Evolutionary conservation across 2,113 vertebrate genomes (phyloP), one percentile per base, ranked within the genome.

Genomic region (Gymnocephalus cernua): DNA sequence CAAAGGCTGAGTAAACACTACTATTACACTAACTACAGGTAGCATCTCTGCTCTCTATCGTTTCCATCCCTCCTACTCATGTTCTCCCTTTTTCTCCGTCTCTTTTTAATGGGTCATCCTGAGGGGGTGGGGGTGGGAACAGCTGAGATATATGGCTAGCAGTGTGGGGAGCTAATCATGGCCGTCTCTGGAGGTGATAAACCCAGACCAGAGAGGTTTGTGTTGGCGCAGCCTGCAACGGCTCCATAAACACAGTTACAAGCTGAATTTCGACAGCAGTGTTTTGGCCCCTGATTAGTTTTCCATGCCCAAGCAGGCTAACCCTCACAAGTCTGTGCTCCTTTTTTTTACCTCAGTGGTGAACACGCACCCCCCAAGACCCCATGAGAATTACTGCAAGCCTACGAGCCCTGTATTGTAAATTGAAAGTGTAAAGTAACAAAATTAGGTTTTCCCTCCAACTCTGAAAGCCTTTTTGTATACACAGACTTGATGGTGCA

Each of bases 21-120:
- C 87, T 77, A 89, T 93, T 89, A 91, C 66, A 53, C 72, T 89
- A 93, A 90, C 89, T 86, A 74, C 89, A 89, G 89, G 92, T 89
- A 87, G 84, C 88, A 83, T 86, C 86, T 82, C 88, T 72, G 83
- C 82, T 66, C 80, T 79, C 79, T 63, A 62, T 61, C 69, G 75
- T 88, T 80, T 85, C 88, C 72, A 82, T 82, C 61, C 74, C 84
- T 80, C 76, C 85, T 70, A 77, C 89, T 89, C 86, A 67, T 67
- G 83, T 83, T 68, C 77, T 75, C 81, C 61, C 86, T 80, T 77
- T 81, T 67, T 80, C 80, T 77, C 80, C 45, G 32, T 82, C 88
- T 90, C 82, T 69, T 73, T 93, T 89, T 91, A 91, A 91, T 87
- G 85, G 90, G 90, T 90, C 86, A 86, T 92, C 86, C 84, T 59